These are phyloP conservation scores for Nemotelus pantherinus DNA, from an alignment of 2,888 invertebrate species.

Conservation along the genomic window DNA sequence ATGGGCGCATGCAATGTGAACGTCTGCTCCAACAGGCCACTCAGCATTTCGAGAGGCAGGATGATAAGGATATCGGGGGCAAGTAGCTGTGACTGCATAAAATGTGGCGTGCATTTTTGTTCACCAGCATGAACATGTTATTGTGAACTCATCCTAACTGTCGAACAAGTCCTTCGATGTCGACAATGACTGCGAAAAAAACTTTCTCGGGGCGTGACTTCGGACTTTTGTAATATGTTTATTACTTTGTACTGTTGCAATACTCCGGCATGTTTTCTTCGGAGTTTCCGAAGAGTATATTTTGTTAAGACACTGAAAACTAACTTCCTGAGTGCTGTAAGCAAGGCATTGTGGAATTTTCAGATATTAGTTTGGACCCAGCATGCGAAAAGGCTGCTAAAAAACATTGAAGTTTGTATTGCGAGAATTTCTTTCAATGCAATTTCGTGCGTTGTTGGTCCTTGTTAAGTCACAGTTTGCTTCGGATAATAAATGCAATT, in stretches of 20 bases:
- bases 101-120: constrained; percentile 38
- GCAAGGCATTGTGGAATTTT: too few species aligned
- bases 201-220: constrained; percentile 32
- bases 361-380: too few species aligned
- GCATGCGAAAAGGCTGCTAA: too few species aligned
- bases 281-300: constrained; percentile 3
- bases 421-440: too few species aligned
- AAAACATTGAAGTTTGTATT: too few species aligned
- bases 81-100: constrained; percentile 43
- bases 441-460: too few species aligned
- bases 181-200: not conserved
- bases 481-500: too few species aligned
- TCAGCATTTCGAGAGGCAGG: too few species aligned
- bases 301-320: not conserved
- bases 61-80: not conserved
- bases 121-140: constrained; percentile 16
- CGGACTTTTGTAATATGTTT: constrained; percentile 35
- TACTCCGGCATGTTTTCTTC: not conserved
- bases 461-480: too few species aligned
- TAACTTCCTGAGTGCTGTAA: too few species aligned
- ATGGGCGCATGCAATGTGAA: constrained; percentile 21
- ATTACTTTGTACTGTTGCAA: constrained; percentile 5
- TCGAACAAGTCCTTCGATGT: constrained; percentile 14
- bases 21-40: too few species aligned
- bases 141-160: constrained; percentile 34